These are phyloP conservation scores for Spicauda simplicius DNA, from an alignment of 2,888 invertebrate genomes.

Conservation along the genomic window DNA sequence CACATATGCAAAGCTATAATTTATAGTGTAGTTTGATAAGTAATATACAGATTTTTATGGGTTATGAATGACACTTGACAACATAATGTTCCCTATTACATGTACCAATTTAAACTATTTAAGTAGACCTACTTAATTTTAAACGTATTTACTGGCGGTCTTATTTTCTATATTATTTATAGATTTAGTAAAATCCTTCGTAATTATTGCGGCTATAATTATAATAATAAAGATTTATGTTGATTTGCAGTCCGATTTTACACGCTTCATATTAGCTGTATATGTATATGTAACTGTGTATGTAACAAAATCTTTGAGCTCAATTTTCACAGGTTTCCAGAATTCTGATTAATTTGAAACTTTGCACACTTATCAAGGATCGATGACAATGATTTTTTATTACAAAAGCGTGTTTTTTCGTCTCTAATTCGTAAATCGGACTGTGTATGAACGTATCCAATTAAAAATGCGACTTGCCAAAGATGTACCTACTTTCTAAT, in stretches of 20 bases:
- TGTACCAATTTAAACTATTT: constrained; percentile 14
- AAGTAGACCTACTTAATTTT: constrained; percentile 30
- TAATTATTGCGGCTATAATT: constrained; percentile 9
- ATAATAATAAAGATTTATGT: background rate
- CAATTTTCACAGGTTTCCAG: too few relatives aligned
- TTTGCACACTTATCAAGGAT: too few relatives aligned
- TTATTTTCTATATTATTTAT: constrained; percentile 6
- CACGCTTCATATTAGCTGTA: too few relatives aligned
- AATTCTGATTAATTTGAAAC: too few relatives aligned
- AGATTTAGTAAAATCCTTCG: background rate
- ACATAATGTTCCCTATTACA: constrained; percentile 26
- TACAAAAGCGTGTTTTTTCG: too few relatives aligned
- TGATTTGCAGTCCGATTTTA: constrained; percentile 4
- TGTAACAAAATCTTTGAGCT: too few relatives aligned
- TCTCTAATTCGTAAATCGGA: background rate
- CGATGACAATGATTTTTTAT: too few relatives aligned
- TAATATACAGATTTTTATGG: constrained; percentile 16
- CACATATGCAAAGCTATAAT: constrained; percentile 4
- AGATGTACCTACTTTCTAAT: constrained; percentile 56
- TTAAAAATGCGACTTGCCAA: constrained; percentile 54
- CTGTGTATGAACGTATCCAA: constrained; percentile 25
- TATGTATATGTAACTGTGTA: too few relatives aligned
- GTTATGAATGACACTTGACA: constrained; percentile 12
- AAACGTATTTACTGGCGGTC: constrained; percentile 23
- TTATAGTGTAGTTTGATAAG: constrained; percentile 5